A percentile compares a stretch with the other conserved stretches of the same genome.
Evolutionary conservation across 2,113 vertebrate species (phyloP).

Genomic region (Tonatia bakeri): DNA sequence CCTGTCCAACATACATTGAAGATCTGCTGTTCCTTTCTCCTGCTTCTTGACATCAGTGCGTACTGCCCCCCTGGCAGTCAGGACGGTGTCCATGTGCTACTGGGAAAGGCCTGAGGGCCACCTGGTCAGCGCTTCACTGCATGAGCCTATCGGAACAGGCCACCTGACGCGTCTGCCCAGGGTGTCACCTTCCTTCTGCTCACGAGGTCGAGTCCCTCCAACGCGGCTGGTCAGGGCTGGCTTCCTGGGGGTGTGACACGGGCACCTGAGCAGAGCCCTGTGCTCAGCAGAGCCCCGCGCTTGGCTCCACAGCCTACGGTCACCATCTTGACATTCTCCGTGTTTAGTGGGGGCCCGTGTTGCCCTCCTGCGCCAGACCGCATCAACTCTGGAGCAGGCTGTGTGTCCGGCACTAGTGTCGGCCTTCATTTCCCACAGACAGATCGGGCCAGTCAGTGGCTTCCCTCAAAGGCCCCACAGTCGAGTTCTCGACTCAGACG

Average conservation of each 20-base stretch:
- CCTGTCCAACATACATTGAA: fast-evolving
- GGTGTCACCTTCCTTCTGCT: fast-evolving
- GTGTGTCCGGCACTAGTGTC: fast-evolving
- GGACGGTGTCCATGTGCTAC: too few species aligned
- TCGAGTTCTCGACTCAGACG: fast-evolving
- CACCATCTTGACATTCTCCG: neutral
- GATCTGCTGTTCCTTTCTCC: neutral
- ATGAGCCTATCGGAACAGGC: fast-evolving
- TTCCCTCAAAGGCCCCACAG: neutral
- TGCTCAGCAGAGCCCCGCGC: neutral
- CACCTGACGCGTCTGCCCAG: fast-evolving
- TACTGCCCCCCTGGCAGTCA: fast-evolving
- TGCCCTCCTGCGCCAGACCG: neutral
- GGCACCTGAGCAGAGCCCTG: neutral
- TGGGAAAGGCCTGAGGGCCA: neutral
- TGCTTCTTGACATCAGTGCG: neutral
- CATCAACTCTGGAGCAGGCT: fast-evolving
- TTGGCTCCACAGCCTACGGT: fast-evolving
- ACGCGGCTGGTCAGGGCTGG: fast-evolving
- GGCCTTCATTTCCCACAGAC: neutral
- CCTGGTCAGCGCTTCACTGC: fast-evolving
- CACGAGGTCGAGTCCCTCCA: fast-evolving
- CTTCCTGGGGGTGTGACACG: fast-evolving
- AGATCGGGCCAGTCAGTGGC: fast-evolving
- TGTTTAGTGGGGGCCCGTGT: fast-evolving